Percentiles rank a stretch among this genome's conserved stretches.
Conservation (phyloP, 2,113 vertebrate genomes). For the Neolamprologus tretocephalus region DNA sequence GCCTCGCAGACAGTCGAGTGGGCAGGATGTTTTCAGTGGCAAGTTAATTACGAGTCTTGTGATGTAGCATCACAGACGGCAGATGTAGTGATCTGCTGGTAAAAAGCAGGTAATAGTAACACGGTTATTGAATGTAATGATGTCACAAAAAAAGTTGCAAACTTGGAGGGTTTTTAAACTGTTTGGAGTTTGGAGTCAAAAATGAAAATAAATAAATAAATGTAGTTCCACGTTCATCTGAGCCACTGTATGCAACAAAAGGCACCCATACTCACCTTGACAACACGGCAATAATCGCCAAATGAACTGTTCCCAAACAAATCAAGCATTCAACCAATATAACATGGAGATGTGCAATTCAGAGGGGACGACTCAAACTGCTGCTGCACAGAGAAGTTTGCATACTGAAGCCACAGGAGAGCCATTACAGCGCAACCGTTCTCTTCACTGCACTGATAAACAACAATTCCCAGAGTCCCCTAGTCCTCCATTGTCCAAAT, state of each 20-base stretch:
- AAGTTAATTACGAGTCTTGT: not conserved
- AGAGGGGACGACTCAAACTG: constrained; percentile 32
- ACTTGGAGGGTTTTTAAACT: not conserved
- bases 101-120: not conserved
- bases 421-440: constrained; percentile 58
- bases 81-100: not conserved
- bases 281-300: constrained; percentile 46
- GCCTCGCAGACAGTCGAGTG: not conserved
- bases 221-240: not conserved
- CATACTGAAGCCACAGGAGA: constrained; percentile 54
- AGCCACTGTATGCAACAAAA: constrained; percentile 1
- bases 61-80: not conserved
- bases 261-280: constrained; percentile 54
- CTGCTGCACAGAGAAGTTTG: constrained; percentile 44
- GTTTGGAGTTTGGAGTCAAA: not conserved
- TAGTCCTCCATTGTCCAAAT: constrained; percentile 52
- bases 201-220: not conserved
- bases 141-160: not conserved
- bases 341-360: constrained; percentile 31
- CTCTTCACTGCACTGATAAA: constrained; percentile 47
- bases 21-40: not conserved
- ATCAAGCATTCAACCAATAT: constrained; percentile 52
- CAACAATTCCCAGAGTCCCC: constrained; percentile 64
- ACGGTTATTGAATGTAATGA: not conserved
- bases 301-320: constrained; percentile 43